Percentiles rank a stretch among this genome's conserved stretches.
Conservation (phyloP, 2,113 vertebrate genomes). For the Rhabdornis inornatus region DNA sequence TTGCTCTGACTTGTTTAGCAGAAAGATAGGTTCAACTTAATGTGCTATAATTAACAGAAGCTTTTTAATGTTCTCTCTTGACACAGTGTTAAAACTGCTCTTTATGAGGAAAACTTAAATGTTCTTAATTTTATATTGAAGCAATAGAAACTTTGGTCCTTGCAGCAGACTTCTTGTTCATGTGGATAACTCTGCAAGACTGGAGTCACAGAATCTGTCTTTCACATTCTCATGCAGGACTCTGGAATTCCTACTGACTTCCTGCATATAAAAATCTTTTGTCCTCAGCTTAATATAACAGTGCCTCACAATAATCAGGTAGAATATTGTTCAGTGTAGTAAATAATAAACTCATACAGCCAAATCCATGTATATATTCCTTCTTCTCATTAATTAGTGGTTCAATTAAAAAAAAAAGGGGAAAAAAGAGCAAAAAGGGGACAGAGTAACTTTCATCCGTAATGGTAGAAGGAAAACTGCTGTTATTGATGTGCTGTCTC, state of each 20-base stretch:
- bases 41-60: background rate
- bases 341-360: background rate
- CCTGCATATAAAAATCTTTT: background rate
- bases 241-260: background rate
- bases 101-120: background rate
- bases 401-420: background rate
- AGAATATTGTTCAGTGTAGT: background rate
- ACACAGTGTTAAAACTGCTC: background rate
- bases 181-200: background rate
- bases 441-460: background rate
- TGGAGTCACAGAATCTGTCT: background rate
- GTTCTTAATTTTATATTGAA: background rate
- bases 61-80: background rate
- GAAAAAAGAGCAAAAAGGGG: background rate
- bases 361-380: background rate
- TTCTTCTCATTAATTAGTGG: background rate
- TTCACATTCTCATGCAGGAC: background rate
- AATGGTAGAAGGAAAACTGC: background rate
- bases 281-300: background rate
- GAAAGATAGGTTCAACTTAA: conserved; percentile 75
- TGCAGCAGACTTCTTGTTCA: background rate
- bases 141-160: background rate
- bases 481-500: background rate
- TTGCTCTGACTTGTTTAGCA: conserved; percentile 82
- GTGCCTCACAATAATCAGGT: background rate